Evolutionary conservation across 2,797 vertebrate species (phyloP), one percentile per base, ranked within the genome.

Genomic region (Lithobates pipiens): DNA sequence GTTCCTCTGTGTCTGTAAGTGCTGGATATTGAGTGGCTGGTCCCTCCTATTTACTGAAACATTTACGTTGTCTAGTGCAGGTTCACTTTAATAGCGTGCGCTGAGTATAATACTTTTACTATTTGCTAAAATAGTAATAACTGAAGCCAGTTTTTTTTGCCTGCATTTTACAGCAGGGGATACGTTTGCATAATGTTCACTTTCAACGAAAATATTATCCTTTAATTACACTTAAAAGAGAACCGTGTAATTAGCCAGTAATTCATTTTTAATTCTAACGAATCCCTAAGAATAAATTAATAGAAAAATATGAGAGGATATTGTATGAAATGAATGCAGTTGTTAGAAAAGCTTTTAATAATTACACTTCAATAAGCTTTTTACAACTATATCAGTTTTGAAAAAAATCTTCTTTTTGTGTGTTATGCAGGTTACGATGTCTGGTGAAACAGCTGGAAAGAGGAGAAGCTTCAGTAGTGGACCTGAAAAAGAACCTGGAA

Each of bases 401-500:
- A 81, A 23, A 81, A 23, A 73, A 65, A 42, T 91, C 7, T 86
- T 86, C 88, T 82, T 13, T 88, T 75, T 73, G 9, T 76, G 21
- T 8, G 9, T 82, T 84, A 84, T 57, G 89, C 90, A 99, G 98
- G 90, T 95, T 99, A 88, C 91, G 97, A 86, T 98, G 97, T 92
- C 95, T 99, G 94, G 95, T 99, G 88, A 99, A 99, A 89, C 98
- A 98, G 34, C 91, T 99, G 90, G 98, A 99, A 89, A 95, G 97
- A 94, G 98, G 98, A 32, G 98, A 99, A 89, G 97, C 97, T 84
- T 99, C 97, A 0, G 95, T 97, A 39, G 94, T 95, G 23, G 98
- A 99, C 90, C 95, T 99, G 68, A 99, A 99, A 95, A 99, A 99
- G 93, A 99, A 99, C 93, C 94, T 99, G 13, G 98, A 99, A 90